Conservation (phyloP, 2,888 invertebrate genomes). For the Mythimna lalbum region DNA sequence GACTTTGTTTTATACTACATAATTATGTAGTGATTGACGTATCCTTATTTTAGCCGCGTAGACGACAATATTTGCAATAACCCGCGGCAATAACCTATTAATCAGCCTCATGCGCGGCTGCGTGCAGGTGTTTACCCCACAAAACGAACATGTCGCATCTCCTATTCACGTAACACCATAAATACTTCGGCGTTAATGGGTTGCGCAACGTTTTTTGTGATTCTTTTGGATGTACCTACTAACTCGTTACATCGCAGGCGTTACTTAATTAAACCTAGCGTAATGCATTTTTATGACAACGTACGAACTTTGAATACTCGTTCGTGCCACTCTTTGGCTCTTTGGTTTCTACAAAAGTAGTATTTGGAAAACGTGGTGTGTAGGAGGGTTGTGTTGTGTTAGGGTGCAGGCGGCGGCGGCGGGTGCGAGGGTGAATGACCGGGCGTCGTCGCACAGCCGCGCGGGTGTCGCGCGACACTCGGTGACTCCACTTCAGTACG, state of each 20-base stretch:
- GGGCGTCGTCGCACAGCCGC: conserved; percentile 69
- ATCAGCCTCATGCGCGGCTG: conserved; percentile 23
- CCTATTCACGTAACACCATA: conserved; percentile 47
- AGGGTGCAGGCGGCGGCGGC: conserved; percentile 66
- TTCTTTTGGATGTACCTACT: conserved; percentile 34
- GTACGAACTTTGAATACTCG: background rate
- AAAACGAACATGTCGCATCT: conserved; percentile 46
- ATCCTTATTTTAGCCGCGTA: background rate
- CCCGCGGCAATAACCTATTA: conserved; percentile 29
- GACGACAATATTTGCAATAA: conserved; percentile 22
- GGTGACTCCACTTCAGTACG: conserved; percentile 53
- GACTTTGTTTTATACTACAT: no score
- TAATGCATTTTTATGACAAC: conserved; percentile 13
- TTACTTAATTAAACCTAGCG: conserved; percentile 27
- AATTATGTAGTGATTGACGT: no score
- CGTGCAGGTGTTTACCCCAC: conserved; percentile 32
- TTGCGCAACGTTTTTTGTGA: conserved; percentile 56
- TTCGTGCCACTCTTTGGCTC: conserved; percentile 5
- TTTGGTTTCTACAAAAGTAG: conserved; percentile 46
- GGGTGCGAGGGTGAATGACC: conserved; percentile 77
- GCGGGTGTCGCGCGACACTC: conserved; percentile 61
- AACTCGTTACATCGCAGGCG: conserved; percentile 26
- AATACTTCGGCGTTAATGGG: conserved; percentile 29
- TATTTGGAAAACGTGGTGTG: conserved; percentile 45
- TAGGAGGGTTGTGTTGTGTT: conserved; percentile 66